Percentiles rank a stretch among this genome's conserved stretches.
phyloP scores from a whole-genome alignment of 2,888 invertebrate species.

The Entomobrya multifasciata region DNA sequence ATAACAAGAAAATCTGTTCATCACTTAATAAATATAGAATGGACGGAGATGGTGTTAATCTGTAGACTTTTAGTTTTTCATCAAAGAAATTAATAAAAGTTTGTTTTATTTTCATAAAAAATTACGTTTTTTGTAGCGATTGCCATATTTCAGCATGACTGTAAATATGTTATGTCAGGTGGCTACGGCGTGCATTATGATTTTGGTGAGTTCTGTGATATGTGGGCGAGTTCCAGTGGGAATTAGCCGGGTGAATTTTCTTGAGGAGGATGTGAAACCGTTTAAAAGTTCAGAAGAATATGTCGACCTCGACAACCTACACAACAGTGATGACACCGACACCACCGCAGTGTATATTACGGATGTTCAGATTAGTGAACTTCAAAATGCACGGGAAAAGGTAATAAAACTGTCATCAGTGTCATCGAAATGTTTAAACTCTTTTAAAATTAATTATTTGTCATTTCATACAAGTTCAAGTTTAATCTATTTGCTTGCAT shows the following conservation, averaged over 20 bases:
- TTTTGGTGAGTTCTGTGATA: constrained; percentile 39
- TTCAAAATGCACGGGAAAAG: constrained; percentile 62
- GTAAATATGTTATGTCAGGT: neutral
- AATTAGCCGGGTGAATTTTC: constrained; percentile 6
- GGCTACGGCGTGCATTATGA: constrained; percentile 23
- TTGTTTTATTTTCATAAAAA: neutral
- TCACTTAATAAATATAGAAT: neutral
- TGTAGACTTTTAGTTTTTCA: neutral
- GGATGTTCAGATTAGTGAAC: constrained; percentile 55
- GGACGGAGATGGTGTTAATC: neutral
- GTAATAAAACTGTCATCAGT: constrained; percentile 57
- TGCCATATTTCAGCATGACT: neutral
- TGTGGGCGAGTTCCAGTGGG: constrained; percentile 62
- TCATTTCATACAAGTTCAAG: constrained; percentile 38
- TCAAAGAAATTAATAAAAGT: neutral
- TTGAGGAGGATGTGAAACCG: constrained; percentile 3
- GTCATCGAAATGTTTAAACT: constrained; percentile 27
- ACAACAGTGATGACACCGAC: neutral
- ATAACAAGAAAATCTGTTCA: constrained; percentile 13
- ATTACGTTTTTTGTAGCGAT: neutral
- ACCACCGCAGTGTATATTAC: constrained; percentile 39
- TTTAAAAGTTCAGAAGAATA: constrained; percentile 36
- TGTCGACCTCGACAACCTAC: constrained; percentile 32
- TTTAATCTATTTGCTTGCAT: neutral
- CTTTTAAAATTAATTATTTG: constrained; percentile 32